A percentile compares a stretch with the other conserved stretches of the same genome.
Evolutionary conservation across 2,888 invertebrate species (phyloP).

Genomic region (Fabriciana adippe): DNA sequence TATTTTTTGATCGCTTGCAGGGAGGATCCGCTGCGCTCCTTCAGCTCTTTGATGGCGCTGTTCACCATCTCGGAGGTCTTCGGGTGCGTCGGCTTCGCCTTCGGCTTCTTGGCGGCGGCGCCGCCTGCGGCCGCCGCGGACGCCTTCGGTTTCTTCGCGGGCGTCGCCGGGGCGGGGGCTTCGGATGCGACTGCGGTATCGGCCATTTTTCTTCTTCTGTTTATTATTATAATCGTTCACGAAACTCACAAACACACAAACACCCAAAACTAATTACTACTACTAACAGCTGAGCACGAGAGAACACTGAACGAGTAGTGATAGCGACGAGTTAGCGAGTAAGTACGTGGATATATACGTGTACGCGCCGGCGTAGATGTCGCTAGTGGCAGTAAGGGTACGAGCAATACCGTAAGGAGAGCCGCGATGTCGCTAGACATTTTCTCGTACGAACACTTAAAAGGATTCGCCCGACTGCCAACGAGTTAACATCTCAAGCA

Average conservation of each 20-base stretch:
- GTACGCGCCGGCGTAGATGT: slow-evolving; percentile 9
- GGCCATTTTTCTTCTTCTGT: slow-evolving; percentile 43
- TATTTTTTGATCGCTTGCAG: slow-evolving; percentile 84
- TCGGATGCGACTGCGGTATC: slow-evolving; percentile 53
- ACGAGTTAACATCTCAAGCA: too few relatives aligned
- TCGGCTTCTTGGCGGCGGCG: slow-evolving; percentile 33
- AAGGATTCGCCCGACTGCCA: too few relatives aligned
- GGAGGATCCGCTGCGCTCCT: slow-evolving; percentile 82
- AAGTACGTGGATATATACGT: too few relatives aligned
- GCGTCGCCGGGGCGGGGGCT: slow-evolving; percentile 51
- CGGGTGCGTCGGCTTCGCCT: slow-evolving; percentile 36
- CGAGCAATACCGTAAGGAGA: slow-evolving; percentile 35
- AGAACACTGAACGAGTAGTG: too few relatives aligned
- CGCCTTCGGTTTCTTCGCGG: slow-evolving; percentile 51
- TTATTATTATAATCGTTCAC: not conserved
- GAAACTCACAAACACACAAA: not conserved
- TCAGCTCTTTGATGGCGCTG: slow-evolving; percentile 48
- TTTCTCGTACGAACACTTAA: slow-evolving; percentile 36
- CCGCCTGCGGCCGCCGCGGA: slow-evolving; percentile 36
- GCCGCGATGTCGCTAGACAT: slow-evolving; percentile 36
- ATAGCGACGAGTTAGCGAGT: too few relatives aligned
- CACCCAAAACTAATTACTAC: too few relatives aligned
- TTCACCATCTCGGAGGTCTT: slow-evolving; percentile 34
- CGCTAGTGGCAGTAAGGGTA: slow-evolving; percentile 23
- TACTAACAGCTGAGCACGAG: too few relatives aligned